A percentile compares a stretch with the other conserved stretches of the same genome.
These are phyloP conservation scores for Selene dorsalis DNA, from an alignment of 2,797 vertebrate genomes.

Conservation along the genomic window DNA sequence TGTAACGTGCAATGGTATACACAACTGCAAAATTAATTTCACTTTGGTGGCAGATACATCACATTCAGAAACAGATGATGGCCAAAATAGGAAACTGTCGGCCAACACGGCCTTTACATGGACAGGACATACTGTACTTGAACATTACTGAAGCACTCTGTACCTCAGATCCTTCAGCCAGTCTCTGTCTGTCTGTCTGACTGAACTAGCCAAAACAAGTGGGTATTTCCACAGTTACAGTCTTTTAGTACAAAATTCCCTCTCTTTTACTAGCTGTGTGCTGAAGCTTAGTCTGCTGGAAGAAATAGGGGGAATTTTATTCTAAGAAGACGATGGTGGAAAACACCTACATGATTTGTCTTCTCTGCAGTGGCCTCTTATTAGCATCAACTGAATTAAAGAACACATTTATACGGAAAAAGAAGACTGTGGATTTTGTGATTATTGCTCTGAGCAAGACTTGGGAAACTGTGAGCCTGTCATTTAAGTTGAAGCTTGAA, in stretches of 20 bases:
- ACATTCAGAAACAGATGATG: not conserved
- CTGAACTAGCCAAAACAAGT: not conserved
- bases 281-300: not conserved
- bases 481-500: not conserved
- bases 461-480: not conserved
- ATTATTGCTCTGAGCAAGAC: not conserved
- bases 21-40: slow-evolving; percentile 53
- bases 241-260: not conserved
- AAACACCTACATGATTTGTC: not conserved
- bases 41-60: slow-evolving; percentile 9
- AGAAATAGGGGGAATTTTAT: not conserved
- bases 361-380: not conserved
- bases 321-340: not conserved
- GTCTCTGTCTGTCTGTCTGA: not conserved
- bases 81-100: slow-evolving; percentile 14
- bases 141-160: not conserved
- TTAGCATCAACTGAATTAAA: not conserved
- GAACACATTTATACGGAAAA: not conserved
- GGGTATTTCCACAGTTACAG: not conserved
- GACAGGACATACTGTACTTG: not conserved
- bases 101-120: not conserved
- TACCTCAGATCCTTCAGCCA: not conserved
- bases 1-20: not conserved
- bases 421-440: not conserved
- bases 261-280: not conserved